phyloP scores from a whole-genome alignment of 2,797 vertebrate species.

The Melanotaenia pygmaea region DNA sequence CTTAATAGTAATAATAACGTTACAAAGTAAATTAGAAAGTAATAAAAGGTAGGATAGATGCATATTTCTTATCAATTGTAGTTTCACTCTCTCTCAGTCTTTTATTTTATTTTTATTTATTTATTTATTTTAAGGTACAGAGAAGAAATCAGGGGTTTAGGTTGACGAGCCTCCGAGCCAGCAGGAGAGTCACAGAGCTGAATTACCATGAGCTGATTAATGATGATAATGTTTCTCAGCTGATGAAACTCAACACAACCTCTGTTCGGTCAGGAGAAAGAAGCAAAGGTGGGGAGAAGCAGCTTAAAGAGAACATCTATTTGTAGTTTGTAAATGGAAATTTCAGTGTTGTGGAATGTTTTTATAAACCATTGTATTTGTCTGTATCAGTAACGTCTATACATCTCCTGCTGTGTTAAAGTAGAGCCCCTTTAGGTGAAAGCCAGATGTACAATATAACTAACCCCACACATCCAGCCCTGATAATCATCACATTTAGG shows the following conservation, averaged over 20 bases:
- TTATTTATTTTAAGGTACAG: too few species aligned
- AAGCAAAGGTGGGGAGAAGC: too few species aligned
- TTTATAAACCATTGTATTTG: background rate
- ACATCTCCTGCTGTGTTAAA: background rate
- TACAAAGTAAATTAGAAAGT: background rate
- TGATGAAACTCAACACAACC: too few species aligned
- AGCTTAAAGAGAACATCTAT: background rate
- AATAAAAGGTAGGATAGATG: background rate
- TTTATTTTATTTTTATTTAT: too few species aligned
- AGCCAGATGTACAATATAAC: background rate
- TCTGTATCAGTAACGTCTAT: background rate
- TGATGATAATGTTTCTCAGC: too few species aligned
- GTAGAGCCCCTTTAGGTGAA: background rate
- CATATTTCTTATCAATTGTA: background rate
- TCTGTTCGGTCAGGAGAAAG: too few species aligned
- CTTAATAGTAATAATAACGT: too few species aligned
- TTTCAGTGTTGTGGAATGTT: background rate
- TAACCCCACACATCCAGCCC: background rate
- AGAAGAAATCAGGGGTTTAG: background rate
- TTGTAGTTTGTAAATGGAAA: background rate
- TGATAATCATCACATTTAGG: background rate
- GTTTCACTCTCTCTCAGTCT: too few species aligned
- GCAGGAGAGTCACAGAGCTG: too few species aligned
- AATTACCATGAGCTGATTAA: too few species aligned
- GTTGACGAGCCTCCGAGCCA: too few species aligned